Evolutionary conservation across 2,797 vertebrate species (phyloP).

Genomic region (Eupleurogrammus muticus): DNA sequence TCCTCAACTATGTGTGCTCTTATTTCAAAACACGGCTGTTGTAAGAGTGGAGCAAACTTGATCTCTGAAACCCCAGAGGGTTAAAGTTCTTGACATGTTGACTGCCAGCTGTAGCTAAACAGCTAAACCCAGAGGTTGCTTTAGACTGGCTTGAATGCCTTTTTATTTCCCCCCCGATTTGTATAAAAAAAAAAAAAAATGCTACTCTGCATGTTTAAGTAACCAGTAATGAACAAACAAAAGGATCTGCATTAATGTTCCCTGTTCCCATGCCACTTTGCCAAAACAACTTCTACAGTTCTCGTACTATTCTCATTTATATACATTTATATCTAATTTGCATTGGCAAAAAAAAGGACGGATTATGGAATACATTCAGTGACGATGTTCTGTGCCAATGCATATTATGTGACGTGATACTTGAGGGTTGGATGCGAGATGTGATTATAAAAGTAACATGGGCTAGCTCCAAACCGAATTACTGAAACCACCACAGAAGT

Average conservation of each 20-base stretch:
- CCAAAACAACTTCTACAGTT: slow-evolving; percentile 25
- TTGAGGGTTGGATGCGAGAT: background rate
- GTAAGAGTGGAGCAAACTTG: slow-evolving; percentile 41
- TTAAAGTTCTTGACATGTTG: slow-evolving; percentile 68
- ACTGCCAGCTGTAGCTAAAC: slow-evolving; percentile 57
- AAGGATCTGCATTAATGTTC: slow-evolving; percentile 16
- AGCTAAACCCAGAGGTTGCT: slow-evolving; percentile 25
- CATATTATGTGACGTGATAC: slow-evolving; percentile 13
- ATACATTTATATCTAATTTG: slow-evolving; percentile 28
- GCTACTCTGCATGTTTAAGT: slow-evolving; percentile 12
- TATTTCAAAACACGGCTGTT: slow-evolving; percentile 68
- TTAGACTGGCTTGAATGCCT: slow-evolving; percentile 27
- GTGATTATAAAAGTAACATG: background rate
- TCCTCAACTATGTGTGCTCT: slow-evolving; percentile 44
- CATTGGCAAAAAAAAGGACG: slow-evolving; percentile 19
- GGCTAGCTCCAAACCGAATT: slow-evolving; percentile 5
- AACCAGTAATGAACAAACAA: slow-evolving; percentile 38
- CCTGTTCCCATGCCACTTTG: background rate
- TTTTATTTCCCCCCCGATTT: slow-evolving; percentile 27
- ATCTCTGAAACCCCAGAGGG: slow-evolving; percentile 48
- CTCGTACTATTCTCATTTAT: slow-evolving; percentile 24
- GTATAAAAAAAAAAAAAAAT: no score
- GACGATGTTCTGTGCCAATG: slow-evolving; percentile 17
- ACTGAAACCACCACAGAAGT: slow-evolving; percentile 1
- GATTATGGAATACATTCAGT: slow-evolving; percentile 25